These are phyloP conservation scores for Clivina fossor DNA, from an alignment of 2,888 invertebrate genomes.

Conservation along the genomic window DNA sequence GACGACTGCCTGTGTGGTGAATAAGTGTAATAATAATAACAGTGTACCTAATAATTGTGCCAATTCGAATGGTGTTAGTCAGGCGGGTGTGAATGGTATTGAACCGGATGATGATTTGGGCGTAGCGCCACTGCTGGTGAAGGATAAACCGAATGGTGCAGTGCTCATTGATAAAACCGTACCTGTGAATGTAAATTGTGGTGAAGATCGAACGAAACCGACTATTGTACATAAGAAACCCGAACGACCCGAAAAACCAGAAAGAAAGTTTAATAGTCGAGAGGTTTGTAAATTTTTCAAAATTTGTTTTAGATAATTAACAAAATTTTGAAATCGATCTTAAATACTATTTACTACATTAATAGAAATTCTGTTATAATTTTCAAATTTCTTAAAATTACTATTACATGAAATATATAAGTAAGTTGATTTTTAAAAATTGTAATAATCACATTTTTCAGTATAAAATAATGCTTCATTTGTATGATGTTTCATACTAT, in stretches of 20 bases:
- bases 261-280: conserved; percentile 78
- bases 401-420: no score
- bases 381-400: no score
- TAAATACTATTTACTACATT: no score
- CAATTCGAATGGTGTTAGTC: conserved; percentile 18
- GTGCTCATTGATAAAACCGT: conserved; percentile 42
- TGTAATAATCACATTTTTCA: no score
- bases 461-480: no score
- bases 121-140: conserved; percentile 36
- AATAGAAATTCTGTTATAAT: no score
- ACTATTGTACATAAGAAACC: conserved; percentile 51
- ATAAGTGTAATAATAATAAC: no score
- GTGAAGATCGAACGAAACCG: conserved; percentile 22
- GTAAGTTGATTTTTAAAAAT: no score
- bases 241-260: conserved; percentile 80
- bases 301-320: no score
- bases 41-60: conserved; percentile 53
- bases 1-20: conserved; percentile 53
- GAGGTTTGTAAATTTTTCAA: no score
- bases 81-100: conserved; percentile 22
- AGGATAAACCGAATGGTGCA: conserved; percentile 39
- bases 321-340: no score
- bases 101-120: conserved; percentile 37
- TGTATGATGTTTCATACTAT: no score
- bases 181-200: background rate